Conservation (phyloP, 2,113 vertebrate species). For the Ptyas mucosa region DNA sequence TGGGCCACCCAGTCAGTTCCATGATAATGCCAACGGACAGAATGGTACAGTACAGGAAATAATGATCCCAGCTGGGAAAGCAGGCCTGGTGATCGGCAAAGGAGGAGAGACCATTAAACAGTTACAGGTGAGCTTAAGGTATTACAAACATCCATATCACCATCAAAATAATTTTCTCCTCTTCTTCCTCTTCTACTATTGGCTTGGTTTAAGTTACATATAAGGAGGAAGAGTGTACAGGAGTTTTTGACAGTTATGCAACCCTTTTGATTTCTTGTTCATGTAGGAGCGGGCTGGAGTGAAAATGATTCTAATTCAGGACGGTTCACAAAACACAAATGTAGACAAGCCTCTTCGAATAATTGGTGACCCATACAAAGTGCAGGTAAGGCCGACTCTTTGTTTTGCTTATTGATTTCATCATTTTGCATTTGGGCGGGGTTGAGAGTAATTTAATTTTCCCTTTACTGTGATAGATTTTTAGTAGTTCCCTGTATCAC, state of each 20-base stretch:
- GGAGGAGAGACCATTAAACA: constrained; percentile 95
- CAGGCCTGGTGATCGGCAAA: constrained; percentile 88
- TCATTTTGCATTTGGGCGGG: background rate
- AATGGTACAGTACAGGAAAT: constrained; percentile 88
- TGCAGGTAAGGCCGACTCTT: constrained; percentile 72
- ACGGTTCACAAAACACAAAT: constrained; percentile 86
- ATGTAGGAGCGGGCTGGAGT: constrained; percentile 87
- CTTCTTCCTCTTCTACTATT: background rate
- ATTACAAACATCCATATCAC: background rate
- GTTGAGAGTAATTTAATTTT: background rate
- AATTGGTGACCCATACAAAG: constrained; percentile 92
- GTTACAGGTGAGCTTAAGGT: constrained; percentile 74
- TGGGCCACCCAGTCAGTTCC: constrained; percentile 78
- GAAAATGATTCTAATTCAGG: constrained; percentile 94
- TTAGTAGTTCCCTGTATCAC: background rate
- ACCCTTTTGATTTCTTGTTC: background rate
- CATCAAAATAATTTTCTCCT: background rate
- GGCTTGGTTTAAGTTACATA: background rate
- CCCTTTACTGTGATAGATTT: background rate
- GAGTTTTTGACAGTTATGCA: background rate
- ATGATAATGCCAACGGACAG: constrained; percentile 81
- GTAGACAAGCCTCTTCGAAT: constrained; percentile 90
- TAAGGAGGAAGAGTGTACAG: background rate
- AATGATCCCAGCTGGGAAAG: constrained; percentile 90
- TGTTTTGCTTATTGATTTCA: background rate